Evolutionary conservation across 1,140 invertebrate species (phyloP).

Genomic region (Scaptomyza graminum): DNA sequence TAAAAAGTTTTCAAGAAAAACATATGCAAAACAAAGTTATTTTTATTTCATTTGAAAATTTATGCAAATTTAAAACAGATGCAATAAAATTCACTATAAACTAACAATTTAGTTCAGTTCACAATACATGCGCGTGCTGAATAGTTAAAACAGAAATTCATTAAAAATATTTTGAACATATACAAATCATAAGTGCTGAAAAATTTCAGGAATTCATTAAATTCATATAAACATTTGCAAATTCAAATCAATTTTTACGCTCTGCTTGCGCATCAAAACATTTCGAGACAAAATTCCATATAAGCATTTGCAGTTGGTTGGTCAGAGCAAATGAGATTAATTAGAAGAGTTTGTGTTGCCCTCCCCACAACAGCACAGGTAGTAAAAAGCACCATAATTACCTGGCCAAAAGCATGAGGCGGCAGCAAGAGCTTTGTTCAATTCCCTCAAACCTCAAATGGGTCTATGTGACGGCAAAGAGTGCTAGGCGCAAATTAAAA

Average conservation of each 20-base stretch:
- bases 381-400: slow-evolving; percentile 56
- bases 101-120: neutral
- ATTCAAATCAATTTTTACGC: too few relatives aligned
- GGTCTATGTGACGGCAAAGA: slow-evolving; percentile 15
- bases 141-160: too few relatives aligned
- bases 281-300: neutral
- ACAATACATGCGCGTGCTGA: neutral
- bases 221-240: too few relatives aligned
- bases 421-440: slow-evolving; percentile 57
- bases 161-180: too few relatives aligned
- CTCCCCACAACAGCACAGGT: too few relatives aligned
- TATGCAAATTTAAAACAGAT: too few relatives aligned
- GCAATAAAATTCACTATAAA: neutral
- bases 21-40: too few relatives aligned
- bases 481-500: slow-evolving; percentile 63
- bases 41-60: too few relatives aligned
- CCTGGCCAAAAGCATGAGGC: slow-evolving; percentile 42
- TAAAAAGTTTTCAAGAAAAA: too few relatives aligned
- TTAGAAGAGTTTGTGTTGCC: slow-evolving; percentile 17
- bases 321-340: slow-evolving; percentile 47
- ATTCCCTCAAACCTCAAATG: slow-evolving; percentile 33
- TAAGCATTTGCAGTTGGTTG: neutral
- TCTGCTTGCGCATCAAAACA: too few relatives aligned
- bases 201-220: neutral
- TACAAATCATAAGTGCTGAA: neutral